phyloP scores from a whole-genome alignment of 2,113 vertebrate genomes.

The Cyanoliseus patagonus region DNA sequence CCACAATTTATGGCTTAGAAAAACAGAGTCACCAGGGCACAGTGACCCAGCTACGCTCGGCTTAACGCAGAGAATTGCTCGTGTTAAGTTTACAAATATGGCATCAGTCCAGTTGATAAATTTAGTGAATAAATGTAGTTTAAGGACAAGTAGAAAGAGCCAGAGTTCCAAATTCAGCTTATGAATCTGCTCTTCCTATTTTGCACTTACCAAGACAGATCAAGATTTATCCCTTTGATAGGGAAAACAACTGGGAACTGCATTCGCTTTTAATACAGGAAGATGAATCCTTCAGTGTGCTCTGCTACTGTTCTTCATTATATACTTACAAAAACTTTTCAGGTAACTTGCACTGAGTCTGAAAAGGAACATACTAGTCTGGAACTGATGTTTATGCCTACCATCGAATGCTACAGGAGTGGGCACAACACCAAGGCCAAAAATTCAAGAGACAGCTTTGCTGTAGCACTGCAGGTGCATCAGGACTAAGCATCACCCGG shows the following conservation, averaged over 20 bases:
- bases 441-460: not conserved
- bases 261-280: not conserved
- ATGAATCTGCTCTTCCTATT: not conserved
- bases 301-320: not conserved
- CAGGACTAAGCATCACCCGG: not conserved
- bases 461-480: not conserved
- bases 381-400: not conserved
- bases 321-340: not conserved
- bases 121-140: not conserved
- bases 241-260: not conserved
- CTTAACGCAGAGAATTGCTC: not conserved
- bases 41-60: not conserved
- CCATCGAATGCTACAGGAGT: not conserved
- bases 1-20: not conserved
- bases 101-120: not conserved
- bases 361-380: not conserved
- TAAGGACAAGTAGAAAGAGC: slow-evolving; percentile 1
- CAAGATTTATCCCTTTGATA: not conserved
- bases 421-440: not conserved
- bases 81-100: not conserved
- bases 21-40: not conserved
- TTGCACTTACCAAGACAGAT: not conserved
- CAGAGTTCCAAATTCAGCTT: not conserved
- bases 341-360: not conserved
- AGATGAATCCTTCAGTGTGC: not conserved